Evolutionary conservation across 2,797 vertebrate genomes (phyloP), one percentile per base, ranked within the genome.

Genomic region (Forpus xanthops): DNA sequence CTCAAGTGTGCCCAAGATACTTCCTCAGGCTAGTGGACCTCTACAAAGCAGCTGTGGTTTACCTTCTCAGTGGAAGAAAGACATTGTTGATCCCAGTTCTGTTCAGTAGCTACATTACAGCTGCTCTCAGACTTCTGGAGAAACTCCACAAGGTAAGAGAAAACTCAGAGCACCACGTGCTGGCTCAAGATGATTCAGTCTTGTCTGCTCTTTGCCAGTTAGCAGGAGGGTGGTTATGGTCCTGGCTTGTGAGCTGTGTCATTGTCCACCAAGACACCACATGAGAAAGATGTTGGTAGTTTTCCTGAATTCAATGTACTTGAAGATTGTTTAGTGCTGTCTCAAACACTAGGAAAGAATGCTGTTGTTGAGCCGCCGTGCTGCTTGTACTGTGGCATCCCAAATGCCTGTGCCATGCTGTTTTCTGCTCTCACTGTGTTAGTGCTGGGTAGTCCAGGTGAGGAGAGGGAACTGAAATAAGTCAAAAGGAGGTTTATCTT

Each of bases 21-120:
- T 99, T 99, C 97, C 98, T 98, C 96, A 99, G 98, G 92, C 98
- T 99, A 89, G 98, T 99, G 37, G 98, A 99, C 97, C 98, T 99
- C 96, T 99, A 99, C 97, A 99, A 99, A 98, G 98, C 98, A 19
- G 98, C 99, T 2, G 98, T 99, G 20, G 98, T 99, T 96, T 99
- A 99, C 91, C 98, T 99, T 64, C 98, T 99, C 25, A 99, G 98
- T 16, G 98, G 98, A 88, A 98, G 98, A 83, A 99, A 99, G 97
- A 98, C 98, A 0, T 96, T 99, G 42, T 97, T 99, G 85, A 98
- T 99, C 60, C 99, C 99, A 1, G 98, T 99, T 55, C 98, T 99
- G 71, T 98, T 99, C 89, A 98, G 99, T 68, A 99, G 98, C 97
- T 99, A 99, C 72, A 98, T 99, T 86, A 98, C 98, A 45, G 99